These are phyloP conservation scores for Metallyticus violacea DNA, from an alignment of 2,888 invertebrate species.

Conservation along the genomic window DNA sequence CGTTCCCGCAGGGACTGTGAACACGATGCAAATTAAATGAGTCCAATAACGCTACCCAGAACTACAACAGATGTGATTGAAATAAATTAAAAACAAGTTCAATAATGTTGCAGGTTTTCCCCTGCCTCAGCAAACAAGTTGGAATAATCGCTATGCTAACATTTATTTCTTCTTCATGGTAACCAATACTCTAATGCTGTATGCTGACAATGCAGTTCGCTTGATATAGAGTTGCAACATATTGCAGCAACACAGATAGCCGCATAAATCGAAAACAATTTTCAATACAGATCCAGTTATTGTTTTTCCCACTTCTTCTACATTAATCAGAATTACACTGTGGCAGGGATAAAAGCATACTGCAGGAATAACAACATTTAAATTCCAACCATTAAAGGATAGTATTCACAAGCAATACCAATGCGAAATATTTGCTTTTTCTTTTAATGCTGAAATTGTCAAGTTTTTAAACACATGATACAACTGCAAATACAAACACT, in stretches of 20 bases:
- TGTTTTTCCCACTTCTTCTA: not conserved
- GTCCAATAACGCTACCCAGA: not conserved
- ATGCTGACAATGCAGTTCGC: not conserved
- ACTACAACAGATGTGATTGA: not conserved
- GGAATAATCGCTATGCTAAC: not conserved
- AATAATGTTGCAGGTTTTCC: not conserved
- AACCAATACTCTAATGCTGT: not conserved
- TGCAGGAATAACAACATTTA: not conserved
- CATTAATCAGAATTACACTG: not conserved
- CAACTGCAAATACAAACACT: too few relatives aligned
- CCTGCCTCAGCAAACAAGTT: too few relatives aligned
- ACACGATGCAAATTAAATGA: not conserved
- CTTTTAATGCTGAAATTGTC: too few relatives aligned
- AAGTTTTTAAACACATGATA: too few relatives aligned
- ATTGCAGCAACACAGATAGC: not conserved
- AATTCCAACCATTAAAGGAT: not conserved
- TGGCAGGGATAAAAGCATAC: not conserved
- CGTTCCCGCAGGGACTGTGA: not conserved
- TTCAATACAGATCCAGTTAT: not conserved
- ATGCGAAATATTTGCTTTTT: not conserved
- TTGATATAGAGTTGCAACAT: not conserved
- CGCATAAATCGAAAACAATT: not conserved
- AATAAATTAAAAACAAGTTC: not conserved
- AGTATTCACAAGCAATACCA: not conserved
- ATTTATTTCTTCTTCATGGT: not conserved